phyloP scores from a whole-genome alignment of 2,113 vertebrate species.

The Mugil cephalus region DNA sequence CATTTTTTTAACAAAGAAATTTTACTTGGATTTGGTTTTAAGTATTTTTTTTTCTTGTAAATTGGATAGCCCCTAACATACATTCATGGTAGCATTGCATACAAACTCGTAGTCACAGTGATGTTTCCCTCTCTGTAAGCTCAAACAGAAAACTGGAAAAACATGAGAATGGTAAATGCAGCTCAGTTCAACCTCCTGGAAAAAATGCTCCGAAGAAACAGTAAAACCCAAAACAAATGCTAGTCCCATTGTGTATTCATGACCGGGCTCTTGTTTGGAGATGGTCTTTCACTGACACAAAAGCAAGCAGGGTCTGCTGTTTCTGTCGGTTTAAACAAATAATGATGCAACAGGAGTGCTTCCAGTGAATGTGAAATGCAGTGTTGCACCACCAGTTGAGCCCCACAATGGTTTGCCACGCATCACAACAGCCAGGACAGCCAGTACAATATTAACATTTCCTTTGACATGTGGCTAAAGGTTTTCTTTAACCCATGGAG shows the following conservation, averaged over 20 bases:
- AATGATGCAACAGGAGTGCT: slow-evolving; percentile 77
- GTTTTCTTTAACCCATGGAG: slow-evolving; percentile 82
- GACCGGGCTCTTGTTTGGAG: slow-evolving; percentile 73
- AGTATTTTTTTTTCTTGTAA: too few species aligned
- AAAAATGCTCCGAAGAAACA: slow-evolving; percentile 48
- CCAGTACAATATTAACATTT: slow-evolving; percentile 87
- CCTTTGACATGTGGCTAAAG: slow-evolving; percentile 81
- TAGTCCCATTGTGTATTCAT: slow-evolving; percentile 73
- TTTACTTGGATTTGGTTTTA: too few species aligned
- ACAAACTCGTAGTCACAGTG: slow-evolving; percentile 6
- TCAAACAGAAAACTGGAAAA: slow-evolving; percentile 39
- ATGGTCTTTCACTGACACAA: slow-evolving; percentile 78
- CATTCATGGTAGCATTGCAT: neutral
- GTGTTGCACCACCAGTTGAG: slow-evolving; percentile 67
- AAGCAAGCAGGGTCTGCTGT: slow-evolving; percentile 68
- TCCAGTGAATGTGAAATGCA: slow-evolving; percentile 77
- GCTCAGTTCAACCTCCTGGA: slow-evolving; percentile 25
- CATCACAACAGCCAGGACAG: slow-evolving; percentile 84
- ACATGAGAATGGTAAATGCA: slow-evolving; percentile 34
- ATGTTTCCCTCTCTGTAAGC: slow-evolving; percentile 9
- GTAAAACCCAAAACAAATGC: slow-evolving; percentile 62
- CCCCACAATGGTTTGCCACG: slow-evolving; percentile 68
- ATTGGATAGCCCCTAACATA: too few species aligned
- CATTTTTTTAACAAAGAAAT: too few species aligned
- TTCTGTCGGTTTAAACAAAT: slow-evolving; percentile 82